Evolutionary conservation across 2,888 invertebrate genomes (phyloP).

Genomic region (Luperina nickerlii): DNA sequence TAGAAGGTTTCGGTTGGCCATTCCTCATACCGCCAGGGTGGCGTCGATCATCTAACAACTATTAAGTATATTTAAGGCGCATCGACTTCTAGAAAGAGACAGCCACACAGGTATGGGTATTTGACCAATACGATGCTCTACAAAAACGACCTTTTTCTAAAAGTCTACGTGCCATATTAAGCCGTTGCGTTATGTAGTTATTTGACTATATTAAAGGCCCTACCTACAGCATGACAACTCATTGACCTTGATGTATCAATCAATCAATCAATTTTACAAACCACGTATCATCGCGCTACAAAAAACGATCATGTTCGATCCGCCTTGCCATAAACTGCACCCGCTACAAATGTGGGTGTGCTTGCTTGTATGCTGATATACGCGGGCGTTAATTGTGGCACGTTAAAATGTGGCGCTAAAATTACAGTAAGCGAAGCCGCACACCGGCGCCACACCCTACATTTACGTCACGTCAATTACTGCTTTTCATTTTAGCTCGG

Average conservation of each 20-base stretch:
- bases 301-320: background rate
- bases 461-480: background rate
- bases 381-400: too few relatives aligned
- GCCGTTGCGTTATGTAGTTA: background rate
- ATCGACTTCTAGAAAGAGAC: background rate
- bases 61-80: background rate
- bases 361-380: background rate
- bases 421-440: background rate
- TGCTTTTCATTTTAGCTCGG: background rate
- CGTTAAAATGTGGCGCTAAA: too few relatives aligned
- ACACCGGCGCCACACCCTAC: background rate
- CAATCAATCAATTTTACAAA: slow-evolving; percentile 7
- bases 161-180: background rate
- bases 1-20: background rate
- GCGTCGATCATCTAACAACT: background rate
- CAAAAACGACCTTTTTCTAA: too few relatives aligned
- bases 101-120: background rate
- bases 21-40: background rate
- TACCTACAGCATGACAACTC: background rate
- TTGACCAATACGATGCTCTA: background rate
- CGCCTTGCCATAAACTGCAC: background rate
- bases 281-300: background rate
- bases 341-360: too few relatives aligned
- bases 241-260: slow-evolving; percentile 22
- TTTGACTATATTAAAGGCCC: background rate